Percentiles rank a stretch among this genome's conserved stretches.
These are phyloP conservation scores for Falco biarmicus DNA, from an alignment of 2,797 vertebrate species.

Conservation along the genomic window DNA sequence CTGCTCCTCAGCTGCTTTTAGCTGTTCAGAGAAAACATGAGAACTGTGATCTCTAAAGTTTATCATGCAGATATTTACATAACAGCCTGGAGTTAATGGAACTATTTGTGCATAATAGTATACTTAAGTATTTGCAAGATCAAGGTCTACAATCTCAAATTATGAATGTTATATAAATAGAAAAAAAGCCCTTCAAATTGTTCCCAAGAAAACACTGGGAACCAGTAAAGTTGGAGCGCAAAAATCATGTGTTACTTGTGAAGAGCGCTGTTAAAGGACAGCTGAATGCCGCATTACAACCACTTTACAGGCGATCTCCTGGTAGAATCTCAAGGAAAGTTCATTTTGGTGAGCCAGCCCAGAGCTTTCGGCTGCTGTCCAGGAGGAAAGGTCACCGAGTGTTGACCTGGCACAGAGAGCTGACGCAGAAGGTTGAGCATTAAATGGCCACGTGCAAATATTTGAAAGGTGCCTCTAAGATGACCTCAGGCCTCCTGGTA, in stretches of 20 bases:
- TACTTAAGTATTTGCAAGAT: background rate
- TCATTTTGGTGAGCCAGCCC: background rate
- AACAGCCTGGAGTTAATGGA: background rate
- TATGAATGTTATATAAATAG: background rate
- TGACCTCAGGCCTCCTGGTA: background rate
- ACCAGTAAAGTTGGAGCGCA: background rate
- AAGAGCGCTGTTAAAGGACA: background rate
- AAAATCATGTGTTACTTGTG: fast-evolving
- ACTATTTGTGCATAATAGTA: background rate
- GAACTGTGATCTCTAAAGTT: background rate
- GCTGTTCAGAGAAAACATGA: background rate
- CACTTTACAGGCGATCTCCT: background rate
- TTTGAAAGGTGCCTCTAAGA: background rate
- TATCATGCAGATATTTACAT: background rate
- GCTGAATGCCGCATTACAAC: fast-evolving
- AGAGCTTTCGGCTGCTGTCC: background rate
- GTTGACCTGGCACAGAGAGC: background rate
- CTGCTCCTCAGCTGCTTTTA: background rate
- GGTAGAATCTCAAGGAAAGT: background rate
- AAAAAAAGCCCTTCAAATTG: background rate
- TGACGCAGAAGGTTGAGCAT: background rate
- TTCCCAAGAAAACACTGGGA: background rate
- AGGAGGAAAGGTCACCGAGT: background rate
- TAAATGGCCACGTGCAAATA: background rate
- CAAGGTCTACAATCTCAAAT: background rate